A percentile compares a stretch with the other conserved stretches of the same genome.
phyloP scores from a whole-genome alignment of 2,113 vertebrate genomes.

The Pyrgilauda ruficollis region DNA sequence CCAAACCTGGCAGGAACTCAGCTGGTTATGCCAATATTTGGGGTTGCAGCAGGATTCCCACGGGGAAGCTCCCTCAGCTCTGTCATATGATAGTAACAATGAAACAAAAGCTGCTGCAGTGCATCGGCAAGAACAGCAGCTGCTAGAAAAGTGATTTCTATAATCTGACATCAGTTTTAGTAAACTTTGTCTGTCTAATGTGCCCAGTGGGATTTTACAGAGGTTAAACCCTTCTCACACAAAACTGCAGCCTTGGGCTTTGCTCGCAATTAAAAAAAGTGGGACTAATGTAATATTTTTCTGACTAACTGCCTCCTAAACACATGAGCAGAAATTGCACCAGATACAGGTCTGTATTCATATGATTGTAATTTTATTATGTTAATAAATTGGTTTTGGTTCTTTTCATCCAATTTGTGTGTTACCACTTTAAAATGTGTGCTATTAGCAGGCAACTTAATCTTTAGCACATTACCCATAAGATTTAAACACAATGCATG shows the following conservation, averaged over 20 bases:
- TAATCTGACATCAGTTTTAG: slow-evolving; percentile 14
- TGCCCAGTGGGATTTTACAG: background rate
- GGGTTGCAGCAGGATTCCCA: background rate
- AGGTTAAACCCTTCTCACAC: background rate
- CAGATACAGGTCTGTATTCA: background rate
- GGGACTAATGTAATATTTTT: background rate
- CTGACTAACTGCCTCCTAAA: background rate
- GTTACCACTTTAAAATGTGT: background rate
- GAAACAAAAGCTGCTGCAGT: background rate
- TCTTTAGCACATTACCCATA: slow-evolving; percentile 1
- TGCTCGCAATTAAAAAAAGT: background rate
- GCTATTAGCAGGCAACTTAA: slow-evolving; percentile 11
- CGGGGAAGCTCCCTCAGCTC: background rate
- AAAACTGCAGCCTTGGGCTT: background rate
- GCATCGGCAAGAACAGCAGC: background rate
- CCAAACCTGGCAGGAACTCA: slow-evolving; percentile 1
- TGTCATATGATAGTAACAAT: background rate
- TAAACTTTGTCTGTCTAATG: background rate
- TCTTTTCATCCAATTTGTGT: background rate
- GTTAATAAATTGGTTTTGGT: background rate
- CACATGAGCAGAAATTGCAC: background rate
- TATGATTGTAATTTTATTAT: background rate
- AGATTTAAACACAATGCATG: slow-evolving; percentile 31
- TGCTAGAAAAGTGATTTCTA: background rate
- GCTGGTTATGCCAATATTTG: background rate